phyloP scores from a whole-genome alignment of 2,113 vertebrate species.

The Callocephalon fimbriatum region DNA sequence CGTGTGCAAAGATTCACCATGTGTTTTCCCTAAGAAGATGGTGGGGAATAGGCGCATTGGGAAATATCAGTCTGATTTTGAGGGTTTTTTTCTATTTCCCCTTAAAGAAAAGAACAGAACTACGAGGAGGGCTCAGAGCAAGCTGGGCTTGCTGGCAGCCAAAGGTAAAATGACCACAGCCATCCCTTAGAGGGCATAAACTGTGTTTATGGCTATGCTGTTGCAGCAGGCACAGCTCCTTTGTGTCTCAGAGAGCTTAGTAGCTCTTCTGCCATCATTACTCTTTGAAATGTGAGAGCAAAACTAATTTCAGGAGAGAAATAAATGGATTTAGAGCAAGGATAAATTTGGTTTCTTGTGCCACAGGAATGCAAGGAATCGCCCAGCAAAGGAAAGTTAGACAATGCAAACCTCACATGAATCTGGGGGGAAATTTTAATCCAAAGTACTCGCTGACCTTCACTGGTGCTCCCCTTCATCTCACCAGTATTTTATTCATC shows the following conservation, averaged over 20 bases:
- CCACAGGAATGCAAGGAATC: slow-evolving; percentile 31
- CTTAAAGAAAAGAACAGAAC: not conserved
- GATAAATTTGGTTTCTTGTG: not conserved
- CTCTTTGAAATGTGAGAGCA: not conserved
- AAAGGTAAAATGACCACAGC: not conserved
- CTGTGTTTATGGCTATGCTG: not conserved
- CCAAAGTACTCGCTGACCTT: not conserved
- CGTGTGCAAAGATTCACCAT: not conserved
- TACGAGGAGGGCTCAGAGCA: not conserved
- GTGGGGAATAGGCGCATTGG: not conserved
- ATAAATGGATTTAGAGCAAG: not conserved
- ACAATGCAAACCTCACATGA: not conserved
- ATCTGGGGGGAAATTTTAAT: slow-evolving; percentile 16
- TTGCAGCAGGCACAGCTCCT: not conserved
- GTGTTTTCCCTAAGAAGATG: not conserved
- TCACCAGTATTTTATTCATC: not conserved
- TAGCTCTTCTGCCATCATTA: not conserved
- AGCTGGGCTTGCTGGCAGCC: not conserved
- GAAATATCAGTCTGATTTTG: not conserved
- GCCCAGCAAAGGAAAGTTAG: not conserved
- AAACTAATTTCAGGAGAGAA: slow-evolving; percentile 5
- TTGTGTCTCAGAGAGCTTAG: not conserved
- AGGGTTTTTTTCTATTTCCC: not conserved
- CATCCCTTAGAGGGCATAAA: not conserved
- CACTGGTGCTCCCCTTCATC: not conserved